Conservation (phyloP, 2,888 invertebrate genomes). For the Parnassius mnemosyne region DNA sequence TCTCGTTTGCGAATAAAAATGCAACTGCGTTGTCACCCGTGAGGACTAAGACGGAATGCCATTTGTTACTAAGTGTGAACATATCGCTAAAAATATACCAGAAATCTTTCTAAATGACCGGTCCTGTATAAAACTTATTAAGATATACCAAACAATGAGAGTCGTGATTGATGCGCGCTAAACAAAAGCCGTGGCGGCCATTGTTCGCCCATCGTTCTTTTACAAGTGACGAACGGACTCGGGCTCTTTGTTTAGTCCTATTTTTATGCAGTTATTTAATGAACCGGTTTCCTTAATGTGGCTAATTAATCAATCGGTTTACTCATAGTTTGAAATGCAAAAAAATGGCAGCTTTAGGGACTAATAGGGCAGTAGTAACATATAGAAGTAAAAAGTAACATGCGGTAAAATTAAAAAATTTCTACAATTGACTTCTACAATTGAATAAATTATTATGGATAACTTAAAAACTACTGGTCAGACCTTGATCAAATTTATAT, state of each 20-base stretch:
- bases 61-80: too few species aligned
- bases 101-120: conserved; percentile 76
- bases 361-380: too few species aligned
- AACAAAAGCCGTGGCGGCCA: conserved; percentile 64
- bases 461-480: too few species aligned
- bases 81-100: conserved; percentile 1
- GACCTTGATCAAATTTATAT: too few species aligned
- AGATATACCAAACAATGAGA: conserved; percentile 73
- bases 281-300: conserved; percentile 66
- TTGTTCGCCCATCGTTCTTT: conserved; percentile 46
- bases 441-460: too few species aligned
- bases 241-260: conserved; percentile 48
- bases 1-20: too few species aligned
- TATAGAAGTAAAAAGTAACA: too few species aligned
- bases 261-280: conserved; percentile 68
- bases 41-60: too few species aligned
- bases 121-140: conserved; percentile 74
- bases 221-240: conserved; percentile 48
- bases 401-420: too few species aligned
- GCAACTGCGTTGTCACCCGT: too few species aligned
- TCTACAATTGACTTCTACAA: too few species aligned
- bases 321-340: conserved; percentile 42
- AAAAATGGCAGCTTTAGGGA: too few species aligned
- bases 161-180: conserved; percentile 69
- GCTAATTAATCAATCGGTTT: conserved; percentile 67